phyloP scores from a whole-genome alignment of 2,888 invertebrate genomes.

The Operophtera brumata region DNA sequence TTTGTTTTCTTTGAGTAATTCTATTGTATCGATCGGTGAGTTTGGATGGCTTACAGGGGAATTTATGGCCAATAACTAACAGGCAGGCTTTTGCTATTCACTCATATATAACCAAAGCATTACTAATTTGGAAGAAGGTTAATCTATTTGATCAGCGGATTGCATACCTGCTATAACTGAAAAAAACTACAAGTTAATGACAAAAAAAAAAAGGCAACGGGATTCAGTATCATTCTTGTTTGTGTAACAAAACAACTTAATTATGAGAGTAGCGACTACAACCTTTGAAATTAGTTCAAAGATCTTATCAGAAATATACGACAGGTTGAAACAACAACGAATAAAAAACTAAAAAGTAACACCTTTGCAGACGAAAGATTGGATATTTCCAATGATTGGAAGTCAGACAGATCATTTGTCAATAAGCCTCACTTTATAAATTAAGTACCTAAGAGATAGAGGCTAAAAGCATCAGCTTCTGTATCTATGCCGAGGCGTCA shows the following conservation, averaged over 20 bases:
- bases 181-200: constrained; percentile 30
- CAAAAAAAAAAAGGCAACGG: constrained; percentile 34
- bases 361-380: constrained; percentile 41
- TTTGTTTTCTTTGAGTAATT: constrained; percentile 76
- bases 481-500: constrained; percentile 68
- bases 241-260: constrained; percentile 50
- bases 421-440: constrained; percentile 57
- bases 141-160: constrained; percentile 15
- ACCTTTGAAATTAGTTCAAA: constrained; percentile 41
- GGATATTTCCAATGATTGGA: constrained; percentile 37
- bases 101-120: neutral
- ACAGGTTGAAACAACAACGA: constrained; percentile 45
- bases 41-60: constrained; percentile 28
- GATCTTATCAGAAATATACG: constrained; percentile 58
- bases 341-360: constrained; percentile 47
- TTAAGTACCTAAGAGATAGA: constrained; percentile 60
- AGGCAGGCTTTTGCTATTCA: neutral
- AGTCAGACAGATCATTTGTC: constrained; percentile 62
- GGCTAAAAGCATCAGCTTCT: constrained; percentile 73
- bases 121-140: constrained; percentile 11
- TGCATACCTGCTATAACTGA: constrained; percentile 23
- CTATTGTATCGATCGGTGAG: constrained; percentile 54
- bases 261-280: constrained; percentile 45
- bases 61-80: constrained; percentile 19
- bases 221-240: constrained; percentile 36